Evolutionary conservation across 2,888 invertebrate species (phyloP).

Genomic region (Corbicula japonica): DNA sequence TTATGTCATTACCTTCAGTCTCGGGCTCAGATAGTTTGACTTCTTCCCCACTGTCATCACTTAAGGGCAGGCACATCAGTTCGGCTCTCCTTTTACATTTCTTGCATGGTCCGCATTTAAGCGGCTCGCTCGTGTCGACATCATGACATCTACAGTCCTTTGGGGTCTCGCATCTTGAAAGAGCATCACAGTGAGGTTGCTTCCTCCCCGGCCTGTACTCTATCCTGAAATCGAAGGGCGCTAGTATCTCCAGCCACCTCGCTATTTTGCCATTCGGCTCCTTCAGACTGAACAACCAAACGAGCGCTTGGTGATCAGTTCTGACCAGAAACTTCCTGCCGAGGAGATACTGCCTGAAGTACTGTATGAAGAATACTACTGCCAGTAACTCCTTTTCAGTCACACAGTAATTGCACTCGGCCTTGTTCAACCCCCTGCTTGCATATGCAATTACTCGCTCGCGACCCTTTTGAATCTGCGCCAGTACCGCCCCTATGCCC

Average conservation of each 20-base stretch:
- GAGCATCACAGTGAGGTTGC: conserved; percentile 23
- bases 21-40: no score
- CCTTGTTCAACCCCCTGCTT: conserved; percentile 12
- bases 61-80: neutral
- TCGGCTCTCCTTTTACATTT: conserved; percentile 26
- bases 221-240: conserved; percentile 26
- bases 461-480: conserved; percentile 7
- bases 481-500: conserved; percentile 3
- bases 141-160: conserved; percentile 31
- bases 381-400: no score
- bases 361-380: conserved; percentile 17
- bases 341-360: conserved; percentile 24
- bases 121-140: conserved; percentile 20
- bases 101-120: conserved; percentile 41
- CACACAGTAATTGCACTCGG: no score
- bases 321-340: conserved; percentile 18
- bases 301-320: conserved; percentile 30
- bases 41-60: no score
- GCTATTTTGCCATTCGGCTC: conserved; percentile 22
- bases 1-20: no score
- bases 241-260: conserved; percentile 33
- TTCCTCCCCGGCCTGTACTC: conserved; percentile 25
- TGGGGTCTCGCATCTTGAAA: conserved; percentile 32
- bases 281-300: conserved; percentile 38
- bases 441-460: conserved; percentile 10